These are phyloP conservation scores for Phoronis australis DNA, from an alignment of 2,888 invertebrate genomes.

Conservation along the genomic window DNA sequence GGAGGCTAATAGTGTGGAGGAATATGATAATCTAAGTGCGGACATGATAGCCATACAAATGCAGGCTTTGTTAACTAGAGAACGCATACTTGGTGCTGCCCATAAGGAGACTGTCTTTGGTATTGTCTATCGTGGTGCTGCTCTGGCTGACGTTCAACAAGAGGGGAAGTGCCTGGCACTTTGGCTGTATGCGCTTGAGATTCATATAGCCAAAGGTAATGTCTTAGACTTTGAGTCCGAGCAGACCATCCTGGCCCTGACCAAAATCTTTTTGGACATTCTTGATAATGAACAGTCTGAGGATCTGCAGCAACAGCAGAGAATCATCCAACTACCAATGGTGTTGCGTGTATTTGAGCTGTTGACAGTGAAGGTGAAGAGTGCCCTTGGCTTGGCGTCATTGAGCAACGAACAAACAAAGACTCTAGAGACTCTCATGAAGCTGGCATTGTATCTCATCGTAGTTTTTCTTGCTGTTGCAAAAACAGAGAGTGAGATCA, in stretches of 20 bases:
- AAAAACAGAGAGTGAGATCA: slow-evolving; percentile 12
- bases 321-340: slow-evolving; percentile 64
- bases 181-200: slow-evolving; percentile 77
- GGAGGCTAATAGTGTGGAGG: slow-evolving; percentile 25
- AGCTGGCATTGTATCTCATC: slow-evolving; percentile 40
- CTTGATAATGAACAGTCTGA: slow-evolving; percentile 49
- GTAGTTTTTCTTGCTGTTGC: slow-evolving; percentile 26
- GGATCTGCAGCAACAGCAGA: slow-evolving; percentile 38
- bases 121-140: slow-evolving; percentile 57
- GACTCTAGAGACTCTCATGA: slow-evolving; percentile 64
- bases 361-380: slow-evolving; percentile 56
- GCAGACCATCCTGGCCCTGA: slow-evolving; percentile 79
- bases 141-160: slow-evolving; percentile 57
- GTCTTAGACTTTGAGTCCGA: slow-evolving; percentile 71
- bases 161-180: slow-evolving; percentile 81
- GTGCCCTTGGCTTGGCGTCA: slow-evolving; percentile 10
- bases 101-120: slow-evolving; percentile 82
- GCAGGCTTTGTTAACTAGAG: slow-evolving; percentile 81
- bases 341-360: slow-evolving; percentile 66
- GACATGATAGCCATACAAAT: slow-evolving; percentile 53
- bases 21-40: slow-evolving; percentile 20
- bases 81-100: slow-evolving; percentile 75
- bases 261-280: slow-evolving; percentile 69
- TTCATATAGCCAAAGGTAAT: slow-evolving; percentile 74
- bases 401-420: too few species aligned